These are phyloP conservation scores for Coelopa pilipes DNA, from an alignment of 2,888 invertebrate species.

Conservation along the genomic window DNA sequence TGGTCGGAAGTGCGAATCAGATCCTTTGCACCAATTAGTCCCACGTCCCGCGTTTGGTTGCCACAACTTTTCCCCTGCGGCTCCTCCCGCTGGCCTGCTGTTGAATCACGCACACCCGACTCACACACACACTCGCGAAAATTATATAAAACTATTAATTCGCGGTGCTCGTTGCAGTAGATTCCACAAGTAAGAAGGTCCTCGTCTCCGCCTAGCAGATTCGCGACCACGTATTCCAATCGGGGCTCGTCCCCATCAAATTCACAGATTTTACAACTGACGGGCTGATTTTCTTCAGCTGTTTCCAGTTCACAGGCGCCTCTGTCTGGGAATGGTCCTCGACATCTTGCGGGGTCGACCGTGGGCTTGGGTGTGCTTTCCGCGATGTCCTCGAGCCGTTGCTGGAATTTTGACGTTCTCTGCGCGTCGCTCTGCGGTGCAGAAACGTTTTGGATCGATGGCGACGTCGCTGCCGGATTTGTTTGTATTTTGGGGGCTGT, in stretches of 20 bases:
- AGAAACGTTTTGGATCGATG: constrained; percentile 50
- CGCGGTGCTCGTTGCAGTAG: constrained; percentile 41
- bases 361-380: constrained; percentile 34
- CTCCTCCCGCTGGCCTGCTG: constrained; percentile 27
- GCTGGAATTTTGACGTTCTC: constrained; percentile 37
- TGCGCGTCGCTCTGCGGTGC: constrained; percentile 35
- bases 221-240: constrained; percentile 4
- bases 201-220: constrained; percentile 13
- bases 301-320: constrained; percentile 43
- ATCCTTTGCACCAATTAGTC: constrained; percentile 29
- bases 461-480: constrained; percentile 28
- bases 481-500: constrained; percentile 27
- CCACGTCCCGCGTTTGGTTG: constrained; percentile 41
- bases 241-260: constrained; percentile 1
- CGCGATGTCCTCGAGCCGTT: constrained; percentile 45
- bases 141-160: constrained; percentile 46
- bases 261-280: constrained; percentile 36
- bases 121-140: constrained; percentile 37
- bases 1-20: background rate
- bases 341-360: constrained; percentile 52
- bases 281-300: constrained; percentile 36
- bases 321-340: constrained; percentile 48
- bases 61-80: constrained; percentile 36
- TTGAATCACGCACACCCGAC: constrained; percentile 31
- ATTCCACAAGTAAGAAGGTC: constrained; percentile 45